Evolutionary conservation across 1,140 invertebrate species (phyloP).

Genomic region (Sycophaga agraensis): DNA sequence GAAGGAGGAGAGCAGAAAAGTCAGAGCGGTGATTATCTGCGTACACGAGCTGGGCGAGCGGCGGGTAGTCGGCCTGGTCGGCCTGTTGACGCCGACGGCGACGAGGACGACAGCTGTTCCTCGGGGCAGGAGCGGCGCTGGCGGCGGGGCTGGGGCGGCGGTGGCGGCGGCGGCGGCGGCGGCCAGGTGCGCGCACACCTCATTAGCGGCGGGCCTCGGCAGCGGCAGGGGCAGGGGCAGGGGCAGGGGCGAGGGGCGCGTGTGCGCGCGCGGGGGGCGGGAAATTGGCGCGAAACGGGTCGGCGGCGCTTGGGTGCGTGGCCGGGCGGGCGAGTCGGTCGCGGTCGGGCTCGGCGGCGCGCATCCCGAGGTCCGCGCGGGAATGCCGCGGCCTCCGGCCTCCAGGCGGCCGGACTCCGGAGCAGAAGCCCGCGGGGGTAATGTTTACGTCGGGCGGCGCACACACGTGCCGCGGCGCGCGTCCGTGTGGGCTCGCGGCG

Average conservation of each 20-base stretch:
- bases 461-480: background rate
- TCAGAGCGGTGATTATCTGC: background rate
- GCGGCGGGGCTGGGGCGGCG: background rate
- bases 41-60: no score
- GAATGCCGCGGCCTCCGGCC: no score
- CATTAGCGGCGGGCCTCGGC: background rate
- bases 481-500: background rate
- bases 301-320: no score
- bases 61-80: background rate
- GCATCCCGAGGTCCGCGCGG: no score
- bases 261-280: constrained; percentile 1
- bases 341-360: background rate
- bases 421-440: background rate
- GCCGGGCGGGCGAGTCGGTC: constrained; percentile 1
- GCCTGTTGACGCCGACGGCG: background rate
- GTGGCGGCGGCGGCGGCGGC: background rate
- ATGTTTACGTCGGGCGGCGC: constrained; percentile 4
- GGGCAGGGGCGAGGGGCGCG: background rate
- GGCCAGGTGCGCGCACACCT: constrained; percentile 1
- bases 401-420: no score
- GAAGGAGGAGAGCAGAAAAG: background rate
- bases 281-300: constrained; percentile 23
- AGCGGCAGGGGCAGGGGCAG: no score
- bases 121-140: background rate
- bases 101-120: constrained; percentile 2